phyloP scores from a whole-genome alignment of 2,113 vertebrate genomes.

The Trachemys scripta region DNA sequence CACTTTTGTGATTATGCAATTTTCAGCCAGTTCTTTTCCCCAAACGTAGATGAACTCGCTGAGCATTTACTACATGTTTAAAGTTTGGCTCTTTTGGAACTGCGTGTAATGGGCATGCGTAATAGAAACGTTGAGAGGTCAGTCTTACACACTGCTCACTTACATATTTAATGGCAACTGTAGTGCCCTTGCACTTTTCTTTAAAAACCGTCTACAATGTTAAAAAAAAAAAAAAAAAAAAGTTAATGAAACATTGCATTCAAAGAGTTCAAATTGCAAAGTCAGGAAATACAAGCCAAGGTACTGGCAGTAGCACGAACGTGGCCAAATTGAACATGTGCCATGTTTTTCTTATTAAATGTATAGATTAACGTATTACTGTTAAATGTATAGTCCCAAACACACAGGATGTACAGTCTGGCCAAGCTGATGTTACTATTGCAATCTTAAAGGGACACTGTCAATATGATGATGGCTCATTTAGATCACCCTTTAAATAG shows the following conservation, averaged over 20 bases:
- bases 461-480: background rate
- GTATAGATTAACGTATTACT: background rate
- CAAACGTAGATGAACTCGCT: background rate
- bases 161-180: background rate
- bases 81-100: background rate
- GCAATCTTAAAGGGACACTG: background rate
- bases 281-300: background rate
- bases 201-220: background rate
- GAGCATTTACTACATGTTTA: background rate
- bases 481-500: background rate
- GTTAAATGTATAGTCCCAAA: background rate
- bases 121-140: background rate
- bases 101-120: background rate
- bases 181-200: background rate
- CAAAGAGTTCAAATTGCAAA: background rate
- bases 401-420: background rate
- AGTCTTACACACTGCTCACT: background rate
- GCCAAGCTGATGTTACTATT: background rate
- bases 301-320: background rate
- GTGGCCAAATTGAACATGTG: background rate
- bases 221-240: background rate
- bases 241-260: background rate
- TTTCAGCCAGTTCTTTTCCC: background rate
- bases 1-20: background rate
- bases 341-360: background rate